These are phyloP conservation scores for Trimorus sp. DNA, from an alignment of 2,888 invertebrate genomes.

Conservation along the genomic window DNA sequence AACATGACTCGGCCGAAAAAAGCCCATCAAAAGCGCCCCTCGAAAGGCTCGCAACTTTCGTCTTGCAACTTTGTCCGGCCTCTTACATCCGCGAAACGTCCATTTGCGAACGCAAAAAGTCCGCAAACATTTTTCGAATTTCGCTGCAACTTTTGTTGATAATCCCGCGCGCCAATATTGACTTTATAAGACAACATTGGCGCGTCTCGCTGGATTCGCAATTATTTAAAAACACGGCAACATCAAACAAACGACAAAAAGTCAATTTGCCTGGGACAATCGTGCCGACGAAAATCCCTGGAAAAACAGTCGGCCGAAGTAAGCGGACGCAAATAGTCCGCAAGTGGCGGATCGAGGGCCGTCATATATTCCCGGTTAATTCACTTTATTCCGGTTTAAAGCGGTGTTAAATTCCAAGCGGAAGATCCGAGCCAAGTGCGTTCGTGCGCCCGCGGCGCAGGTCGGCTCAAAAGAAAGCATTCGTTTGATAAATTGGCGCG, in stretches of 20 bases:
- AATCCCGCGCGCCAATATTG: too few species aligned
- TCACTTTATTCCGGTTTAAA: constrained; percentile 40
- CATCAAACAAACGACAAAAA: constrained; percentile 3
- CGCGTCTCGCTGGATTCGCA: too few species aligned
- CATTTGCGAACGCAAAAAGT: too few species aligned
- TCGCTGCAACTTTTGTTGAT: too few species aligned
- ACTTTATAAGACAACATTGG: too few species aligned
- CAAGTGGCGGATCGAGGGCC: background rate
- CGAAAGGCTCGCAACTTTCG: too few species aligned
- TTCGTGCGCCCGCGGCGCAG: constrained; percentile 31
- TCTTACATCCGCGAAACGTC: too few species aligned
- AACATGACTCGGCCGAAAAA: too few species aligned
- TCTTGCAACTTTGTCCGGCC: too few species aligned
- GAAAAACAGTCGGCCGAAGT: too few species aligned
- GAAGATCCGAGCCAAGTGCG: constrained; percentile 36
- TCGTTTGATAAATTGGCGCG: constrained; percentile 49
- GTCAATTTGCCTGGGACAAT: background rate
- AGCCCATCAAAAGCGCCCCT: too few species aligned
- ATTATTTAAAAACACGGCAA: background rate
- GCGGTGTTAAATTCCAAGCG: constrained; percentile 31
- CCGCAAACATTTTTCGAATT: too few species aligned
- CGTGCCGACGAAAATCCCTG: background rate
- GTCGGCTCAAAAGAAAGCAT: constrained; percentile 39
- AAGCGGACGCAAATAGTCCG: background rate
- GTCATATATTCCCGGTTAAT: constrained; percentile 31